Evolutionary conservation across 2,113 vertebrate species (phyloP).

Genomic region (Brachirus orientalis): DNA sequence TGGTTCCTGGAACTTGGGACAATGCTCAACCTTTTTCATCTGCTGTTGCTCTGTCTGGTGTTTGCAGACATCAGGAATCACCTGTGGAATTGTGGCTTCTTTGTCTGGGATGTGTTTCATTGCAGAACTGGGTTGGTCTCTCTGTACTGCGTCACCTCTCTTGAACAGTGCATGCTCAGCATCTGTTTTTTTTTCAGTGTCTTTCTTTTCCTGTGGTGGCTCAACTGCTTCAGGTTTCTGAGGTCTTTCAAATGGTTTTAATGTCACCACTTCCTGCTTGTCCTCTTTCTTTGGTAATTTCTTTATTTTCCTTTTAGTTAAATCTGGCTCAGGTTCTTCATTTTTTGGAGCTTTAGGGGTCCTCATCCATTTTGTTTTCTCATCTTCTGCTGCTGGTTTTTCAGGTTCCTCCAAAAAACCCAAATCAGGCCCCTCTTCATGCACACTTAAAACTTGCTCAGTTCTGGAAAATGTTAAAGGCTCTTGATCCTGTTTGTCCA

Average conservation of each 20-base stretch:
- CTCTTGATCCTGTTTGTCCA: conserved; percentile 47
- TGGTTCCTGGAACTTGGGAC: conserved; percentile 39
- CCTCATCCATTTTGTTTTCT: conserved; percentile 59
- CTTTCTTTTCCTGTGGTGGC: conserved; percentile 31
- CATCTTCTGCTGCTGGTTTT: conserved; percentile 30
- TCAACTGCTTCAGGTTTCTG: conserved; percentile 35
- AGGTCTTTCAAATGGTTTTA: conserved; percentile 71
- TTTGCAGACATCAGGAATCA: conserved; percentile 7
- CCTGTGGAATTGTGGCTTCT: neutral
- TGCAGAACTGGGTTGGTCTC: conserved; percentile 29
- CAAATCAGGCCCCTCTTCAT: conserved; percentile 31
- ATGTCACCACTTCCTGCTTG: conserved; percentile 56
- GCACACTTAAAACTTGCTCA: conserved; percentile 41
- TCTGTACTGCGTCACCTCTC: conserved; percentile 30
- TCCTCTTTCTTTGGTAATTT: conserved; percentile 57
- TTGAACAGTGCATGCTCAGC: conserved; percentile 7
- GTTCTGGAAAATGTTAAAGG: conserved; percentile 26
- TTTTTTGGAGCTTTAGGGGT: conserved; percentile 40
- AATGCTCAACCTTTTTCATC: conserved; percentile 22
- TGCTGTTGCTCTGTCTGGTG: conserved; percentile 19
- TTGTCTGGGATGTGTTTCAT: conserved; percentile 22
- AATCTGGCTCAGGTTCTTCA: conserved; percentile 46
- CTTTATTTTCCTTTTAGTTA: conserved; percentile 67
- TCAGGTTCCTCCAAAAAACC: conserved; percentile 22
- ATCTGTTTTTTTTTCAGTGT: conserved; percentile 37